Evolutionary conservation across 2,888 invertebrate species (phyloP), one percentile per base, ranked within the genome.

Genomic region (Drosophila kuntzei): DNA sequence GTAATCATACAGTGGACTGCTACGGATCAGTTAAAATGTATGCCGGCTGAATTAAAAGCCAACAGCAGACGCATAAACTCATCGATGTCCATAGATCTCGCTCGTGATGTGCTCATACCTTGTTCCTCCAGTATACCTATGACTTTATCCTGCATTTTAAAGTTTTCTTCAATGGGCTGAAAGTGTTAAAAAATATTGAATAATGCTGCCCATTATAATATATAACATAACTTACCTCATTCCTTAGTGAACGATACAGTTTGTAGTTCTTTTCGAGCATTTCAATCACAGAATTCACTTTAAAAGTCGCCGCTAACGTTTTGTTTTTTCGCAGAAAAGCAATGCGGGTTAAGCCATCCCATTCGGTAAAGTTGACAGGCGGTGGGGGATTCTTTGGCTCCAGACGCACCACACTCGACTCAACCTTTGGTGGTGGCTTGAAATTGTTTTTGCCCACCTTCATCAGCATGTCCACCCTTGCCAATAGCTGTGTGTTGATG

Each of bases 381-480:
- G 99, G 99, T 34, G 99, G 98, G 20, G 99, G 99, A 93, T 98
- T 98, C 89, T 96, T 95, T 0, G 99, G 99, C 91, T 99, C 99
- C 90, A 99, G 96, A 88, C 99, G 94, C 0, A 99, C 98, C 2
- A 99, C 99, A 92, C 97, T 97, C 0, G 99, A 99, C 92, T 99
- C 99, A 1, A 99, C 99, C 94, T 99, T 99, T 5, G 99, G 99
- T 41, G 99, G 99, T 16, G 99, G 99, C 72, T 96, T 95, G 91
- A 99, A 99, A 93, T 99, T 99, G 92, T 99, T 99, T 93, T 97
- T 98, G 1, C 99, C 99, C 87, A 99, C 92, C 94, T 99, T 99
- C 97, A 99, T 98, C 27, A 99, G 92, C 94, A 98, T 95, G 92
- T 99, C 98, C 9, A 99, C 98, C 89, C 98, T 94, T 2, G 99